Conservation (phyloP, 2,888 invertebrate genomes). For the Encarsia formosa region DNA sequence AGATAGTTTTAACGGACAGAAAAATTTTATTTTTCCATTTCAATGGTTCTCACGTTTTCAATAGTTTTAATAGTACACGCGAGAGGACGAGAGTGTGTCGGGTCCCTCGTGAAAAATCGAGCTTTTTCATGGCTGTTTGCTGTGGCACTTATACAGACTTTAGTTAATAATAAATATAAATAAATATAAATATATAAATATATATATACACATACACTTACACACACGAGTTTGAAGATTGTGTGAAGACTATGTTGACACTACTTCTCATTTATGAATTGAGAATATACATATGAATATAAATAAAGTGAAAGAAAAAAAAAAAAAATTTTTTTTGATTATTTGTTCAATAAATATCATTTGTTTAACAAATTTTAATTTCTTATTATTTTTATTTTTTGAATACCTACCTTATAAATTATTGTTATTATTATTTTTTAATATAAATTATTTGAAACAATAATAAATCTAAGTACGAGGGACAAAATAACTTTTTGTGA, state of each 20-base stretch:
- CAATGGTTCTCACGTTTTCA: neutral
- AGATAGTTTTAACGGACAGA: neutral
- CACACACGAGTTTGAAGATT: too few species aligned
- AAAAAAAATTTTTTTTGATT: constrained; percentile 14
- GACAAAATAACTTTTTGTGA: too few species aligned
- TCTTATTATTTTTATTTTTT: constrained; percentile 14
- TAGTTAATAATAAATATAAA: neutral
- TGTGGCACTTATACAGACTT: neutral
- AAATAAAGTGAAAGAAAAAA: constrained; percentile 5
- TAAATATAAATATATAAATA: neutral
- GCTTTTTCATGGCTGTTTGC: too few species aligned
- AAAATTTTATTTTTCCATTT: neutral
- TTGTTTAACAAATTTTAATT: constrained; percentile 15
- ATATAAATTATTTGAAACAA: too few species aligned
- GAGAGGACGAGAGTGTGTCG: neutral
- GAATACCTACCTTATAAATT: too few species aligned
- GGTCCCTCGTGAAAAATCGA: neutral
- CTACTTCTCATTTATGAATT: neutral
- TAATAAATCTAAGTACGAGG: too few species aligned
- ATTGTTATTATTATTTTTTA: too few species aligned
- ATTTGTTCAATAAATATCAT: constrained; percentile 27
- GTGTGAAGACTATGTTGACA: too few species aligned
- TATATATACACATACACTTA: neutral
- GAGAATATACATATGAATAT: neutral
- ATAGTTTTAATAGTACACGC: neutral